Evolutionary conservation across 2,888 invertebrate species (phyloP), one percentile per base, ranked within the genome.

Genomic region (Stenodera caucasica): DNA sequence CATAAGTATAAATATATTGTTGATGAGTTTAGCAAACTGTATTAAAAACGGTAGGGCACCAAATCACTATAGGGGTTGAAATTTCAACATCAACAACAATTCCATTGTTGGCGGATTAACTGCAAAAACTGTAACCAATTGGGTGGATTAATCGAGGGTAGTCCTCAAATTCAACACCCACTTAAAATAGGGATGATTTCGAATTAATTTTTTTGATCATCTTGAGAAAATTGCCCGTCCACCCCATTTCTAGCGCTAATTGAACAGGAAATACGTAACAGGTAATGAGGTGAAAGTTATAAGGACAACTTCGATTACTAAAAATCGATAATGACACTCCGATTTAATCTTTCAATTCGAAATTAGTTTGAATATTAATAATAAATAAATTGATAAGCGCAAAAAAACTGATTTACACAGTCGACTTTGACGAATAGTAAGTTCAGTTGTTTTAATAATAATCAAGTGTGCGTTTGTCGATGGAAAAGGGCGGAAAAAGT

Each of bases 1-100:
- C 69, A 66, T 60, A 57, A 66, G 62, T 32, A 21, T 15, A 45
- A 11, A 45, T 12, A 45, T 45, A 21, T 4, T 56, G 61, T 60
- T 30, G 50, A 54, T 50, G 54, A 52, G 15, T 32, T 51, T 51
- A 29, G 26, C 58, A 53, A 59, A 59, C 50, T 50, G n/a, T n/a
- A n/a, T n/a, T n/a, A n/a, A n/a, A n/a, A n/a, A n/a, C n/a, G n/a
- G 23, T 33, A 59, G 55, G 55, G 50, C 49, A 45, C 2, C 1
- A 35, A 14, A 35, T 35, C 35, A 14, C 14, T 11, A 35, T 5
- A 6, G 26, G n/a, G 33, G 33, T 11, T 33, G n/a, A 1, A 4
- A 12, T 33, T 40, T 40, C 2, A 14, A 14, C 18, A 33, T 33
- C 9, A 26, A 5, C 26, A 26, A 45, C 45, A 45, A 45, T 21